Conservation (phyloP, 2,797 vertebrate species). For the Chelmon rostratus region DNA sequence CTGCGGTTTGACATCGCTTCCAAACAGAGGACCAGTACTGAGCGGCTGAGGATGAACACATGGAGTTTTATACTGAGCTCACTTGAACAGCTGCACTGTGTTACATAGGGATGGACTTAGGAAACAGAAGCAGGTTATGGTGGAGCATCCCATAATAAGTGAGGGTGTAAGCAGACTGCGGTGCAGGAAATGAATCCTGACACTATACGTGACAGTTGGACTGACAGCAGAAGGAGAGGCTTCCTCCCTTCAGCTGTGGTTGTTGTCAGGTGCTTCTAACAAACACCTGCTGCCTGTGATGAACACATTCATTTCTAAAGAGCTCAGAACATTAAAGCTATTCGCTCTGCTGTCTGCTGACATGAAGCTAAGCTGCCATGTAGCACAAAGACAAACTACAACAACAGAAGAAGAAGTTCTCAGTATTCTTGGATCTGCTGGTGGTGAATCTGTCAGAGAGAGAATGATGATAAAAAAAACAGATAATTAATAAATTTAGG, state of each 20-base stretch:
- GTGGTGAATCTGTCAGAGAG: not conserved
- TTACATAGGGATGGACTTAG: not conserved
- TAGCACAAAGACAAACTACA: not conserved
- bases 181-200: not conserved
- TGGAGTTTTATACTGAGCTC: too few relatives aligned
- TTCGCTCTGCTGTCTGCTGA: not conserved
- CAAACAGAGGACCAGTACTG: too few relatives aligned
- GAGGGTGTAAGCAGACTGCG: not conserved
- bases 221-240: not conserved
- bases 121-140: not conserved
- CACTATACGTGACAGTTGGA: not conserved
- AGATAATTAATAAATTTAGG: not conserved
- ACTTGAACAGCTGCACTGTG: not conserved
- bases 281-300: not conserved
- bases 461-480: too few relatives aligned
- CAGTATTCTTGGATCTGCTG: not conserved
- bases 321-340: not conserved
- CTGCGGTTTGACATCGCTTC: too few relatives aligned
- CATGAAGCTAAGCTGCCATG: not conserved
- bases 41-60: too few relatives aligned
- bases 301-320: not conserved
- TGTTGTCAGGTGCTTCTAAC: not conserved
- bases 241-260: not conserved
- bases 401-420: not conserved
- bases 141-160: constrained; percentile 2